These are phyloP conservation scores for Psix sp. DNA, from an alignment of 1,140 invertebrate species.

Conservation along the genomic window DNA sequence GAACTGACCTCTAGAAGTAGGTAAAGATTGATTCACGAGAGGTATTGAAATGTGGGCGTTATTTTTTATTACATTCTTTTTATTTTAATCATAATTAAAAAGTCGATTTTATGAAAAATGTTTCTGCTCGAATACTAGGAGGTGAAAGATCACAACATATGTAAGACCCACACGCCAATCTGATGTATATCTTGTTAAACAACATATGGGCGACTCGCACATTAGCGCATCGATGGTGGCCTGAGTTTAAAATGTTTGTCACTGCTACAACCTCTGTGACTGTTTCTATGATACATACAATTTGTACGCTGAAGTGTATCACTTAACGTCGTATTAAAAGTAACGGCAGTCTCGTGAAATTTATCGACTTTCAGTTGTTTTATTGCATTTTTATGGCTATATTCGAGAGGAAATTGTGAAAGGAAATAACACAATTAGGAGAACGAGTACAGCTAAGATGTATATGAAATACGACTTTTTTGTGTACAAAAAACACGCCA, in stretches of 20 bases:
- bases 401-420: slow-evolving; percentile 18
- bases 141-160: slow-evolving; percentile 39
- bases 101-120: slow-evolving; percentile 30
- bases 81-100: slow-evolving; percentile 24
- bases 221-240: slow-evolving; percentile 25
- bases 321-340: slow-evolving; percentile 34
- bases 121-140: background rate
- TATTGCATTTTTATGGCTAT: slow-evolving; percentile 35
- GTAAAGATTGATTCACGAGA: too few species aligned
- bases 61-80: too few species aligned
- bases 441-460: background rate
- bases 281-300: slow-evolving; percentile 23
- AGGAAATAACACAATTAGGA: background rate
- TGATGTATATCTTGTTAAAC: slow-evolving; percentile 39
- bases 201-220: slow-evolving; percentile 38
- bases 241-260: slow-evolving; percentile 26
- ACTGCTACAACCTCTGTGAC: slow-evolving; percentile 15
- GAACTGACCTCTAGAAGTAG: too few species aligned
- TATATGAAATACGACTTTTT: too few species aligned
- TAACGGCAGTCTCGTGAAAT: slow-evolving; percentile 29
- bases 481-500: too few species aligned
- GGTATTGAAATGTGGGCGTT: too few species aligned
- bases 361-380: slow-evolving; percentile 40
- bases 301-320: slow-evolving; percentile 32
- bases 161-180: slow-evolving; percentile 23